A percentile compares a stretch with the other conserved stretches of the same genome.
These are phyloP conservation scores for Neolamprologus kungweensis DNA, from an alignment of 2,113 vertebrate genomes.

Conservation along the genomic window DNA sequence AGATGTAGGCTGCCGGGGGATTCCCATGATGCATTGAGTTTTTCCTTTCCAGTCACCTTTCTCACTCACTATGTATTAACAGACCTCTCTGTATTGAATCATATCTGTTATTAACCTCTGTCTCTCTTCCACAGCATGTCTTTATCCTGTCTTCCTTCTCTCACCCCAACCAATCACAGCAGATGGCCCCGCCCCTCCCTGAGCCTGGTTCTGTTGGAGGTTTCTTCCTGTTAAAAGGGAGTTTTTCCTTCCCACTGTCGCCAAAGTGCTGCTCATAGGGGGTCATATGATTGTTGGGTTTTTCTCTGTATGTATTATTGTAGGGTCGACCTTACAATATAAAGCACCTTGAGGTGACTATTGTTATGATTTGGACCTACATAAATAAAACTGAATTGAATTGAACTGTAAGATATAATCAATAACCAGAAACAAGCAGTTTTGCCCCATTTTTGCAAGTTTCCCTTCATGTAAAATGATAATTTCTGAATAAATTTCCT, in stretches of 20 bases:
- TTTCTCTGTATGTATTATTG: neutral
- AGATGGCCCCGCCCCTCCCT: neutral
- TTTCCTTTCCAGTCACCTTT: neutral
- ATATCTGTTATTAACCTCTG: rapidly evolving
- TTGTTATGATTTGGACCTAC: neutral
- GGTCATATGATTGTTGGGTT: rapidly evolving
- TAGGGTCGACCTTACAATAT: rapidly evolving
- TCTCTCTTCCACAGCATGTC: neutral
- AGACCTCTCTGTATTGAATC: rapidly evolving
- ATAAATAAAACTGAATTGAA: neutral
- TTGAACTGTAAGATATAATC: rapidly evolving
- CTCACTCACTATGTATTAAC: rapidly evolving
- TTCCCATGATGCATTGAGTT: neutral
- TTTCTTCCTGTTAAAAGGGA: neutral
- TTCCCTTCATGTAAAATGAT: neutral
- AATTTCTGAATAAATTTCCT: too few species aligned
- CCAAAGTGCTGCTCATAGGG: neutral
- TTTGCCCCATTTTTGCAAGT: neutral
- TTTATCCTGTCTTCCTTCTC: neutral
- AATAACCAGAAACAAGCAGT: neutral
- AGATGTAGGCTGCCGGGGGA: too few species aligned
- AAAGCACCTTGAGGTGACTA: neutral
- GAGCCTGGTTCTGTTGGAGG: rapidly evolving
- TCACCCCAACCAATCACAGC: rapidly evolving
- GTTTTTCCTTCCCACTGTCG: neutral